These are phyloP conservation scores for Epicampocera succincta DNA, from an alignment of 2,888 invertebrate genomes.

Conservation along the genomic window DNA sequence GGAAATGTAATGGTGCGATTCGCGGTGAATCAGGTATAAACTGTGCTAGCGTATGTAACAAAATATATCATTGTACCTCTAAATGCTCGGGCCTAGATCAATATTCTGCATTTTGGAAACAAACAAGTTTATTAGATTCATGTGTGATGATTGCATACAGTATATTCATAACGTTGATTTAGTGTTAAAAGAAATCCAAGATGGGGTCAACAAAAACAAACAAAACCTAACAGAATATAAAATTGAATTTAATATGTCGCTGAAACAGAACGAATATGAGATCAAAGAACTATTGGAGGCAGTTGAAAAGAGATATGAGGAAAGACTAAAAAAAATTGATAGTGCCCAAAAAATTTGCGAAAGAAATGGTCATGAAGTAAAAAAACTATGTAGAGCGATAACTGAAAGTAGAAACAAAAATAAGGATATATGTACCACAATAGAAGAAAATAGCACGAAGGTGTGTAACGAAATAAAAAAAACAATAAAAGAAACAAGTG, in stretches of 20 bases:
- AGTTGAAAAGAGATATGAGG: neutral
- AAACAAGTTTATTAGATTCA: no score
- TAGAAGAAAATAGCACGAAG: neutral
- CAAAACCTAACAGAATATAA: neutral
- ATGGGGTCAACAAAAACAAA: no score
- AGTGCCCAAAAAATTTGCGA: neutral
- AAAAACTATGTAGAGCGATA: neutral
- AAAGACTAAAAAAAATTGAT: conserved; percentile 2
- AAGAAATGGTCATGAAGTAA: neutral
- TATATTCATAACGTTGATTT: no score
- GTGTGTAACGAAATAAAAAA: conserved; percentile 17
- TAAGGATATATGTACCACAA: neutral
- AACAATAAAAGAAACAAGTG: neutral
- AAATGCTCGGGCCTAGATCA: no score
- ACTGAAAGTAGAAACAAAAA: neutral
- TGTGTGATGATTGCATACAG: no score
- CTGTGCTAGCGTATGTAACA: no score
- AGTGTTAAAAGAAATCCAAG: no score
- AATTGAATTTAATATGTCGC: neutral
- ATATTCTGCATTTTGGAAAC: no score
- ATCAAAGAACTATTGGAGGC: neutral
- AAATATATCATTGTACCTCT: no score
- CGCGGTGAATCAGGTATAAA: no score
- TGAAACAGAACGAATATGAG: conserved; percentile 1
- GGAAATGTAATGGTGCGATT: no score